phyloP scores from a whole-genome alignment of 2,113 vertebrate species.

The Microcebus ravelobensis region DNA sequence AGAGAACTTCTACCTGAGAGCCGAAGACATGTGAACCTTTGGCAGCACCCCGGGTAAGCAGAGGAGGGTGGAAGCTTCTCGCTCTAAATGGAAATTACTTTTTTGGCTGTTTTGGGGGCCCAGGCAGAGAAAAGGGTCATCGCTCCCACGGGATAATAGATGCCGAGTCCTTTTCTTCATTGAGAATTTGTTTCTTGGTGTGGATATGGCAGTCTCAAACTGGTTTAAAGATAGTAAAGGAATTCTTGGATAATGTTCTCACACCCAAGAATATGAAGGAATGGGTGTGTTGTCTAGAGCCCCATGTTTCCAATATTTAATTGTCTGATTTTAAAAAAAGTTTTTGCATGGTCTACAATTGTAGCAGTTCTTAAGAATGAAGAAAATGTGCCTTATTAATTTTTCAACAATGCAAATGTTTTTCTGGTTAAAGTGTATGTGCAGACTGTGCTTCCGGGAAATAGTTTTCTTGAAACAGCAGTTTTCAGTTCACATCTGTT shows the following conservation, averaged over 20 bases:
- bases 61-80: not conserved
- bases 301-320: constrained; percentile 4
- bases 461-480: not conserved
- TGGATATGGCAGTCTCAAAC: not conserved
- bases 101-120: not conserved
- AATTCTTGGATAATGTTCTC: constrained; percentile 5
- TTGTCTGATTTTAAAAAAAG: not conserved
- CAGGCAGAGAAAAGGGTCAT: not conserved
- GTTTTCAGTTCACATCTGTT: not conserved
- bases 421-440: not conserved
- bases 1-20: constrained; percentile 93
- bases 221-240: constrained; percentile 46
- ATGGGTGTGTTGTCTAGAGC: not conserved
- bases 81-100: not conserved
- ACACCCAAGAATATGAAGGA: not conserved
- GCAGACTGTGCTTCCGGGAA: not conserved
- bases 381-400: not conserved
- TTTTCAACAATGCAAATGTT: not conserved
- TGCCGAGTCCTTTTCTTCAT: not conserved
- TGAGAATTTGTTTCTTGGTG: constrained; percentile 24
- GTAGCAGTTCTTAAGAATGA: not conserved
- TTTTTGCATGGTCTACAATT: not conserved
- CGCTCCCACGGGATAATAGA: not conserved
- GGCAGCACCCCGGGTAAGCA: constrained; percentile 94
- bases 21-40: constrained; percentile 93